Evolutionary conservation across 2,797 vertebrate species (phyloP).

Genomic region (Streptopelia turtur): DNA sequence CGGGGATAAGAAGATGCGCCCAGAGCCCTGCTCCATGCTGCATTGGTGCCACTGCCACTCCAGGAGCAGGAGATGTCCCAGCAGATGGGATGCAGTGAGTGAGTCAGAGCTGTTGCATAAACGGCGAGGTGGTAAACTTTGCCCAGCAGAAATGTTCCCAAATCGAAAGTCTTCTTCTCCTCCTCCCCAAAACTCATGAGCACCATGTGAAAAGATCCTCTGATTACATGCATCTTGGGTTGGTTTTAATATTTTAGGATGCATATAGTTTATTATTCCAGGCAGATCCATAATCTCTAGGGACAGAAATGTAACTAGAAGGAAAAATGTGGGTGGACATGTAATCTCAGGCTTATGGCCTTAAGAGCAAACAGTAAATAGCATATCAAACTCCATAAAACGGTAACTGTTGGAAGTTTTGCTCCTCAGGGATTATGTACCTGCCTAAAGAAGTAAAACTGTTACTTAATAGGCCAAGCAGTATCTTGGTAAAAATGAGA

Average conservation of each 20-base stretch:
- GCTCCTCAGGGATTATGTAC: neutral
- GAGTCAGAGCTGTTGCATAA: neutral
- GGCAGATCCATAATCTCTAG: neutral
- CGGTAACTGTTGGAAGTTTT: neutral
- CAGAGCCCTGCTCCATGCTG: accelerated
- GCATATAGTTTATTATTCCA: neutral
- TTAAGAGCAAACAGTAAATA: conserved; percentile 34
- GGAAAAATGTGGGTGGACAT: neutral
- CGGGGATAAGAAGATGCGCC: neutral
- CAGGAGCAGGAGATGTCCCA: neutral
- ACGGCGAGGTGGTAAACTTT: neutral
- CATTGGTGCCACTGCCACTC: accelerated
- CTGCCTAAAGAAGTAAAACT: neutral
- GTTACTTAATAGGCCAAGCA: neutral
- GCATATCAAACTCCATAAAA: neutral
- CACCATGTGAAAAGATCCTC: neutral
- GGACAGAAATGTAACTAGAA: conserved; percentile 5
- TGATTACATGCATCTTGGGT: accelerated
- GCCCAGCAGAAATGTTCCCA: neutral
- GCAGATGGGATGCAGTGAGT: neutral
- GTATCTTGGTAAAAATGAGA: neutral
- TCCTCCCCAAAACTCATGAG: neutral
- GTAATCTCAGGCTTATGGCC: neutral
- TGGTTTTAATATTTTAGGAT: neutral
- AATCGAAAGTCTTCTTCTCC: neutral